Evolutionary conservation across 1,140 invertebrate genomes (phyloP), one percentile per base, ranked within the genome.

Genomic region (Leptinotarsa texana): DNA sequence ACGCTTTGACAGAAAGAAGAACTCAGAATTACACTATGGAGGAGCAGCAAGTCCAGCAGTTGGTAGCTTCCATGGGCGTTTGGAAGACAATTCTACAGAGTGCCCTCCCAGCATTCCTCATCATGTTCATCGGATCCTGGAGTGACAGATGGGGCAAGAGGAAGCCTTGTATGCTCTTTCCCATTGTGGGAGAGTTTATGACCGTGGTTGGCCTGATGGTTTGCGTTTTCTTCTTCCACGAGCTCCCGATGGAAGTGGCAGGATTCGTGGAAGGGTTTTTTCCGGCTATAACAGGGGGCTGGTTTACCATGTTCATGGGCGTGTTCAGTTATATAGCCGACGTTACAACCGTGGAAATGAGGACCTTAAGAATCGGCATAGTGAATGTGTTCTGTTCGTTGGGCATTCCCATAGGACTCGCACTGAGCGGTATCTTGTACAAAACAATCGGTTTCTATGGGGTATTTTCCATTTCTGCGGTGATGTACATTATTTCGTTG

Each of bases 311-410:
- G 90, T 91, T 96, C 76, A 95, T 96, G 92, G 93, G 93, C 15
- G 91, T 94, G 48, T 96, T 96, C 83, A 96, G 94, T 83, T 96
- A 96, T 80, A 93, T 97, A 61, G 93, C 91, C 1, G 94, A 96
- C 82, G 92, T 95, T 11, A 95, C 95, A 0, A 91, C 91, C 6
- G 89, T 93, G 69, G 91, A 94, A 83, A 92, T 91, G 73, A 89
- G 95, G 74, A 96, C 95, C 1, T 86, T 94, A 15, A 85, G 95
- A 73, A 94, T 96, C 76, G 94, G 94, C 17, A 91, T 96, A 42
- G 91, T 94, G 75, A 96, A 94, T 85, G 88, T 94, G 6, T 94
- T 94, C 80, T 91, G 93, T 80, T 94, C 93, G 0, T 86, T 95
- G 66, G 93, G 93, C 62, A 91, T 94, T 73, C 94, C 94, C 1